Evolutionary conservation across 2,888 invertebrate species (phyloP), one percentile per base, ranked within the genome.

Genomic region (Lasioglossum zephyrum): DNA sequence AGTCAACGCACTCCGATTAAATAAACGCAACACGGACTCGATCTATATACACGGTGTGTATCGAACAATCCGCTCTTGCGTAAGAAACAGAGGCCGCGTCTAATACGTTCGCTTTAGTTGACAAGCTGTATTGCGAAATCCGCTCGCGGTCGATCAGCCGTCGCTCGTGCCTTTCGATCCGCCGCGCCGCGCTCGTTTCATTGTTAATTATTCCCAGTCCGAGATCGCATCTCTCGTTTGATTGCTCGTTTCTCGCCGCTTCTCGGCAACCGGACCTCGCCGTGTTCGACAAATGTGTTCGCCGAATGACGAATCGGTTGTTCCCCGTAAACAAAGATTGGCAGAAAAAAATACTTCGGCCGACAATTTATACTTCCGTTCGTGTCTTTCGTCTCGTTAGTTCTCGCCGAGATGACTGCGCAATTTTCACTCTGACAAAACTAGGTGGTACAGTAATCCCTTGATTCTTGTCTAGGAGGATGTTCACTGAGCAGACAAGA

Each of bases 1-100:
- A 88, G 88, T 87, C 87, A 87, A 88, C 86, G 88, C 78, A 88
- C 87, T 87, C 85, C 73, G 85, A 81, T 88, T 85, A 85, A 88
- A 88, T 77, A 83, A 77, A 88, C 85, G 87, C 80, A 73, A 84
- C 73, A 72, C 60, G 18, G 72, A 16, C 79, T 77, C 63, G 74
- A 81, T 83, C 74, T 73, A 44, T 73, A 83, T 73, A 72, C 78
- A 66, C 76, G 85, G 81, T 76, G 80, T 69, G 78, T 74, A 81
- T 70, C 78, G 41, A 79, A 79, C 83, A 74, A 87, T 83, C 60
- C 81, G 72, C 63, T 44, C 13, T 87, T 84, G 87, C 87, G 81
- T 49, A 84, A 86, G 77, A 26, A 39, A 63, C 63, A 18, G 16
- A 22, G 53, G 41, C 31, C 60, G 75, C 53, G 70, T 81, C 72